Base-by-base conservation (phyloP, 2,888 invertebrate genomes). In the Lasioglossum leucozonium region DNA sequence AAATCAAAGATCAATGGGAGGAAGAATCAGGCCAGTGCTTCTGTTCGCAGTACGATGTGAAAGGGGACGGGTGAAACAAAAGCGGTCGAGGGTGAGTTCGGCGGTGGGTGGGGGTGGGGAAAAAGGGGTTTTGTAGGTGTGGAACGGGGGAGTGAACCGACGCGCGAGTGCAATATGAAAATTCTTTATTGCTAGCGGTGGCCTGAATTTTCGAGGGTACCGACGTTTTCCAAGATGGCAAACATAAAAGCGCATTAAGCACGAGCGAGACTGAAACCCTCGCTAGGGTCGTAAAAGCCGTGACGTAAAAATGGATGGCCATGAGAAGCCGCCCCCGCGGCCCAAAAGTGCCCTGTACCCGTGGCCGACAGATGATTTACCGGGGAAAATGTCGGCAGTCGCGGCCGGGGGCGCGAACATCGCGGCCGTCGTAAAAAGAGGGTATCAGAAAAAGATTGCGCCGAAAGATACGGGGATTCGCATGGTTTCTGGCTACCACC, bases 161-260 rank as follows among this genome's bases (percentile, higher is more conserved):
- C n/a, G 62, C 18, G 69, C 58, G 58, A 65, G 55, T 51, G 73
- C 30, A 69, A 79, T 74, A 77, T 77, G 80, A 69, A 85, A 67
- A 85, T 86, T 74, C 84, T 79, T 82, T 79, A 79, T 79, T 51
- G 87, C 72, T 62, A 58, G 58, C 37, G 55, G 69, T 72, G 58
- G 74, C 58, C 55, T 44, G 82, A 71, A 74, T 72, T 84, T 88
- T 76, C 71, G 77, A 62, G 67, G 73, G 67, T 58, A 42, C 75
- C 81, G 79, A 79, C 81, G 85, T 88, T 86, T 74, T 79, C 80
- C 82, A 82, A 87, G 85, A 77, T 74, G 77, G 81, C 82, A 73
- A 71, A 73, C 77, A 74, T 84, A 80, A 89, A 87, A 82, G 84
- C 79, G 69, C 82, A 80, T 89, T 89, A 89, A 89, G 84, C 84